phyloP scores from a whole-genome alignment of 2,113 vertebrate species.

The Eidolon helvum region DNA sequence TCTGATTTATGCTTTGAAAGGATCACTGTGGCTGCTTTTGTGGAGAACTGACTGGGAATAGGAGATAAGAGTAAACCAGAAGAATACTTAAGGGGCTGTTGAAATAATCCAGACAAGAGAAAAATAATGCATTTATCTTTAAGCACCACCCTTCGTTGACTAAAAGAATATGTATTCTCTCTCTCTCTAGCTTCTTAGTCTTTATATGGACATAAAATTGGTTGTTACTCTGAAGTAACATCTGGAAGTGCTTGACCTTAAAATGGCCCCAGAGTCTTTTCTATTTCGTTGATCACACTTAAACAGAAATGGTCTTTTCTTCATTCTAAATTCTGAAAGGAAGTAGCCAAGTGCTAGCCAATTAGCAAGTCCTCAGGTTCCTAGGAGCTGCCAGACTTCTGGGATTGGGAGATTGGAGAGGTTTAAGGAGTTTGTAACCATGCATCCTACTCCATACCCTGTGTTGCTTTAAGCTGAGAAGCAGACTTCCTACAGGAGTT shows the following conservation, averaged over 20 bases:
- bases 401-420: background rate
- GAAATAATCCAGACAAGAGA: conserved; percentile 8
- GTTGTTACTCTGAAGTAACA: conserved; percentile 5
- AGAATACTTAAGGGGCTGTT: background rate
- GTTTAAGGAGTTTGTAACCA: background rate
- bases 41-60: background rate
- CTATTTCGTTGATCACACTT: background rate
- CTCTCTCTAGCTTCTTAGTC: background rate
- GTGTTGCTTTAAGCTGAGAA: background rate
- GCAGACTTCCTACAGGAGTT: background rate
- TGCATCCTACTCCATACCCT: background rate
- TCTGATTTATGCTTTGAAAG: conserved; percentile 18
- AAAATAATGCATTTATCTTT: background rate
- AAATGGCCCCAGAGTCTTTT: conserved; percentile 3
- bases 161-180: background rate
- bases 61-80: conserved; percentile 8
- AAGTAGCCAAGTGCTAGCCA: background rate
- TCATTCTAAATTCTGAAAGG: background rate
- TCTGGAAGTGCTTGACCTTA: conserved; percentile 8
- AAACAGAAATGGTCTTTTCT: conserved; percentile 24
- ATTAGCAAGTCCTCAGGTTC: background rate
- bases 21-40: background rate
- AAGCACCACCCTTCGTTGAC: background rate
- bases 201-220: background rate
- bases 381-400: background rate